Evolutionary conservation across 2,797 vertebrate species (phyloP).

Genomic region (Kryptopterus vitreolus): DNA sequence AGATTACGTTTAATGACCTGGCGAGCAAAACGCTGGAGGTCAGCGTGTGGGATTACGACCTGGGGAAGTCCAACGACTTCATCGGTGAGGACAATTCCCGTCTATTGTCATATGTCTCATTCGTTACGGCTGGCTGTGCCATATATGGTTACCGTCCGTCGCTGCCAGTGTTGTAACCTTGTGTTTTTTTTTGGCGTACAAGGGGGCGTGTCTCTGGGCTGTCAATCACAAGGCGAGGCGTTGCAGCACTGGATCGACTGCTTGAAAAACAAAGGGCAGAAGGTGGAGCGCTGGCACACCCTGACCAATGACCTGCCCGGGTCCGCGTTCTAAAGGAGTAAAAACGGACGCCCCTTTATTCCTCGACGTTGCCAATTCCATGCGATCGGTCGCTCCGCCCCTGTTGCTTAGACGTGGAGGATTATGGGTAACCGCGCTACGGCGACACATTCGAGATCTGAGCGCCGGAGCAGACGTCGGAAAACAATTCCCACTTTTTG

Average conservation of each 20-base stretch:
- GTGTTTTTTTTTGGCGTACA: constrained; percentile 52
- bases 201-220: constrained; percentile 84
- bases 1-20: constrained; percentile 80
- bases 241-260: constrained; percentile 88
- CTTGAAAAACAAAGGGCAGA: constrained; percentile 81
- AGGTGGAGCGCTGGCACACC: constrained; percentile 89
- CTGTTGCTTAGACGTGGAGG: constrained; percentile 10
- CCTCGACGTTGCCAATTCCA: constrained; percentile 3
- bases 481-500: neutral
- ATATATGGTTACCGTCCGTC: no score
- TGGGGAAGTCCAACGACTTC: constrained; percentile 87
- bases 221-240: constrained; percentile 81
- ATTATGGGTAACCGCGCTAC: constrained; percentile 3
- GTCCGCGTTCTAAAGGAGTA: constrained; percentile 73
- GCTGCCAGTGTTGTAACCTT: no score
- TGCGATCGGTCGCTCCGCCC: neutral
- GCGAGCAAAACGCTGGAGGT: constrained; percentile 85
- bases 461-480: neutral
- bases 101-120: no score
- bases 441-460: neutral
- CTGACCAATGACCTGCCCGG: constrained; percentile 88
- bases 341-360: constrained; percentile 36
- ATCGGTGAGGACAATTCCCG: constrained; percentile 24
- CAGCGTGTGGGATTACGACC: constrained; percentile 89
- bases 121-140: no score